Evolutionary conservation across 2,113 vertebrate genomes (phyloP), one percentile per base, ranked within the genome.

Genomic region (Misgurnus anguillicaudatus): DNA sequence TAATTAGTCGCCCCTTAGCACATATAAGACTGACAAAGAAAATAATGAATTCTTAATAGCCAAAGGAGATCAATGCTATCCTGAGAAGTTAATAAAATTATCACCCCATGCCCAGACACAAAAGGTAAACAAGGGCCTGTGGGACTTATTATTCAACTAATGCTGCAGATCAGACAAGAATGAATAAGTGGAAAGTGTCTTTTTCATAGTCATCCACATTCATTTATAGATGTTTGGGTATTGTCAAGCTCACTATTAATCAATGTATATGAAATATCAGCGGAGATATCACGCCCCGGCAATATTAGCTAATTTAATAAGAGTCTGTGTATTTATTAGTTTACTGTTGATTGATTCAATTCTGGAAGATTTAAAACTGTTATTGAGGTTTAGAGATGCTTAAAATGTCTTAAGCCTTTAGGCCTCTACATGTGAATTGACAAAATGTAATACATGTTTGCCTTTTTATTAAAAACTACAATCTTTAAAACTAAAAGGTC

Each of bases 31-130:
- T 73, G 68, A 55, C 79, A 72, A 68, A 24, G 55, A 58, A 79
- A 79, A 64, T 79, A 83, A 69, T 80, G 48, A 80, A 80, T 77
- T 31, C 21, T 57, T 78, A 16, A 80, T 75, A 55, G 80, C 39
- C 36, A 36, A 53, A 64, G 58, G 63, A 65, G 64, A 84, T 84
- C 79, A 80, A 81, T 84, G 77, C 78, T 75, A 63, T 66, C 62
- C 66, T 81, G 75, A 64, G 75, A 17, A 48, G 19, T 51, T 75
- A 81, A 81, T 78, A 64, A 80, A 80, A 77, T 80, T 65, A 83
- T 72, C 53, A 62, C 67, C 61, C 41, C 47, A 64, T 72, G 42
- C 74, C 53, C 66, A 80, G 51, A 36, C 41, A 72, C 69, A 73
- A 51, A 47, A 80, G 31, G 60, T 71, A 68, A 73, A 74, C 79